Percentiles rank a stretch among this genome's conserved stretches.
Evolutionary conservation across 2,888 invertebrate genomes (phyloP).

Genomic region (Meteorus colon): DNA sequence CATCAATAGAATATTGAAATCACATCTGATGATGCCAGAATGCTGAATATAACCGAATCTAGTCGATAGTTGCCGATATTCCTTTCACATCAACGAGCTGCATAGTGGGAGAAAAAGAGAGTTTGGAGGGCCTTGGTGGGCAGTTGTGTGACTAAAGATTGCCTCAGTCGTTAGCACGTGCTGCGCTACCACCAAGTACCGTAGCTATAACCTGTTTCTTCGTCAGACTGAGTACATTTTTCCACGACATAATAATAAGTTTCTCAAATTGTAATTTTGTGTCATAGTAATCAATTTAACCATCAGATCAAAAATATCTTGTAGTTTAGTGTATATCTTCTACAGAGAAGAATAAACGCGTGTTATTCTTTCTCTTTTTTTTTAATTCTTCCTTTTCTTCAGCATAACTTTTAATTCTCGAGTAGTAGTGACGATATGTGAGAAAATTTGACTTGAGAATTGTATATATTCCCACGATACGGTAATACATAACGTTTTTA

Average conservation of each 20-base stretch:
- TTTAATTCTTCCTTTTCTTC: not conserved
- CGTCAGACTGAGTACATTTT: constrained; percentile 17
- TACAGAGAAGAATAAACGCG: no score
- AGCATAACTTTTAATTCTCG: not conserved
- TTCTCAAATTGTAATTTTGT: not conserved
- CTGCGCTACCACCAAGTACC: constrained; percentile 61
- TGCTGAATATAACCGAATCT: constrained; percentile 35
- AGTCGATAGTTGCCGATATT: constrained; percentile 44
- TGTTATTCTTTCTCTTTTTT: not conserved
- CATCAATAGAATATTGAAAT: not conserved
- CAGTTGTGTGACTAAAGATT: constrained; percentile 46
- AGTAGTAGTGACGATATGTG: not conserved
- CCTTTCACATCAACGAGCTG: not conserved
- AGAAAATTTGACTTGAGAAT: not conserved
- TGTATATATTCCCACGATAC: not conserved
- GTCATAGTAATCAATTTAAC: constrained; percentile 17
- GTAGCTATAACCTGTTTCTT: constrained; percentile 39
- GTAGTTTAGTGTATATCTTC: no score
- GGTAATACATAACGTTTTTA: not conserved
- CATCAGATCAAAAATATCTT: no score
- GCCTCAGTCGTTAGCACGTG: constrained; percentile 68
- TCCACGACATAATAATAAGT: not conserved
- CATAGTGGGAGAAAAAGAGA: constrained; percentile 44
- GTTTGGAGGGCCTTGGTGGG: constrained; percentile 40
- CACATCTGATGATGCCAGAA: not conserved